Evolutionary conservation across 2,888 invertebrate genomes (phyloP), one percentile per base, ranked within the genome.

Genomic region (Steinernema hermaphroditum): DNA sequence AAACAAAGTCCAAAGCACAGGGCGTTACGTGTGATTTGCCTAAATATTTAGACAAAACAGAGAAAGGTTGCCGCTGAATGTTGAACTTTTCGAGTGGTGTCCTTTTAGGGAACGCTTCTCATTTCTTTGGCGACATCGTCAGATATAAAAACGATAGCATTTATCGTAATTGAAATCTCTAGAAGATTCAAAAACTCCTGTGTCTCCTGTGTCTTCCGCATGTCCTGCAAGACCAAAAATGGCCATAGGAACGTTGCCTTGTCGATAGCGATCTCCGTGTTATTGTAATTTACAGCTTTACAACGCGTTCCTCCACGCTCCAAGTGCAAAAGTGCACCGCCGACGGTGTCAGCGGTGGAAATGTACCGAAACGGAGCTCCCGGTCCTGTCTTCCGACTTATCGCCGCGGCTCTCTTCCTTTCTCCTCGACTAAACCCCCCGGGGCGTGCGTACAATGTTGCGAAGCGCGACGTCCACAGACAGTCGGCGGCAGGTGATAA

Each of bases 371-470:
- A 37, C 12, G 46, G 46, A 46, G 46, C 46, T 46, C 46, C 46
- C 46, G 46, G 46, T 46, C 22, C 46, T 6, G 37, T 46, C 46
- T 46, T 41, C 46, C 22, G 2, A 16, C n/a, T n/a, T 19, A 19
- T 19, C 22, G 46, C 46, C 46, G n/a, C 16, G 9, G 46, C 16
- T 12, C 6, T 37, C 37, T 37, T 37, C 37, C 37, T 37, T 37
- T 37, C 37, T 37, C 46, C 46, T 19, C 46, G 9, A 46, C 54
- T 22, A 54, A 54, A 54, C 54, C 54, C 54, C 54, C 54, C 54
- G 54, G 54, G 54, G 54, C 54, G 54, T 27, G 54, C 54, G 54
- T 54, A 27, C 27, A 54, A 54, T 54, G 54, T 54, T 54, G 54
- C 54, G 54, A 54, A 54, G 54, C 22, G 24, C 9, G 54, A 22